Base-by-base conservation (phyloP, 2,888 invertebrate species). In the Sinelater perroti region DNA sequence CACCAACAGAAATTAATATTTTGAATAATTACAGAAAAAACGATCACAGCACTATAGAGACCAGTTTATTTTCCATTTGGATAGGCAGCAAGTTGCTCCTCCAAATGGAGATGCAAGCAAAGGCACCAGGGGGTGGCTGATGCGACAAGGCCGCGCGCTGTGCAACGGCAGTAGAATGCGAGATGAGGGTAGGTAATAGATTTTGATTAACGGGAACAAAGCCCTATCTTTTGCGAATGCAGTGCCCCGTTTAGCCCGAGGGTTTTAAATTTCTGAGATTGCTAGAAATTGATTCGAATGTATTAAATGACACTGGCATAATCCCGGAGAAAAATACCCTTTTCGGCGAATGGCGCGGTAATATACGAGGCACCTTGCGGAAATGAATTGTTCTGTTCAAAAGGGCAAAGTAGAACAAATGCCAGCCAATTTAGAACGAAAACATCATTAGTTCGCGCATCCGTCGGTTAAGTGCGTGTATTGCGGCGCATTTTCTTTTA, bases 151-250 rank as follows among this genome's bases (percentile, higher is more conserved):
- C 21, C 35, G 35, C 21, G 13, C 16, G 21, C 33, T 14, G 24
- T 35, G 47, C 20, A 31, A 47, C 33, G 24, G 24, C 47, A 47
- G 13, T 13, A 7, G 31, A 33, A 47, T 35, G 31, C 47, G 7
- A 35, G 21, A 47, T 47, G 47, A 47, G 17, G 47, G 31, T 47
- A 24, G 20, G 33, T 47, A 35, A 31, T 33, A 31, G 47, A 47
- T 47, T 47, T 35, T 47, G 47, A 47, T 33, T 47, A 47, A 47
- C 21, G 47, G 8, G 24, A 40, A 40, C 40, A 40, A 40, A 40
- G 40, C 26, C 40, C 40, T 40, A 40, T 40, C 40, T 40, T 40
- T 40, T 40, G 24, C 40, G 24, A 40, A 40, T 40, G 24, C 24
- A 11, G 26, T 24, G 21, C 8, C 40, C 24, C 16, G 13, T 24